Base-by-base conservation (phyloP, 2,113 vertebrate species). In the Papio anubis region DNA sequence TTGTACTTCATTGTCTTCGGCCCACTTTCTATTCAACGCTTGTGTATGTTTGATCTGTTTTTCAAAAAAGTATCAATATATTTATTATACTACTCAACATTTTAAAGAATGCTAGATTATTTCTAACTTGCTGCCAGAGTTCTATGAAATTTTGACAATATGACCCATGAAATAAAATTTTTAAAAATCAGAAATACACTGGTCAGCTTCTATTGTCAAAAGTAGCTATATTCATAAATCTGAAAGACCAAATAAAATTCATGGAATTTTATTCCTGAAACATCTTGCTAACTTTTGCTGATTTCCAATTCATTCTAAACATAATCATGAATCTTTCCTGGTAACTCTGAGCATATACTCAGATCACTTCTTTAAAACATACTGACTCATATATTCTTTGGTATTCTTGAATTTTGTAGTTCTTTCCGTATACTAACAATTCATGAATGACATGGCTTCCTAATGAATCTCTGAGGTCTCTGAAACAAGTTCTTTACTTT, bases 21-120 rank as follows among this genome's bases (percentile, higher is more conserved):
- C 99, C 99, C 99, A 99, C 96, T 99, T 99, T 96, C 99, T 99
- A 94, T 99, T 99, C 93, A 99, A 98, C 14, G 99, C 98, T 98
- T 99, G 99, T 0, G 99, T 99, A 94, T 99, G 99, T 92, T 99
- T 99, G 96, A 99, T 99, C 99, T 99, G 64, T n/a, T 95, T 0
- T n/a, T 95, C 0, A 64, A 72, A 92, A 35, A 66, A 89, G 64
- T 80, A 94, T 82, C 14, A 68, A 76, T 35, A 91, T 6, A 72
- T 84, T 90, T 7, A 72, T 84, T 88, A 70, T 35, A 76, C 52
- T 52, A 90, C 16, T 88, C 43, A 87, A 92, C 3, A 38, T 89
- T 92, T 78, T 68, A 35, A 94, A 94, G 25, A 93, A 76, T 52
- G 8, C 87, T 55, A 14, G 4, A 43, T 86, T 84, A 88, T 40